These are phyloP conservation scores for Morus bassanus DNA, from an alignment of 2,797 vertebrate species.

Conservation along the genomic window DNA sequence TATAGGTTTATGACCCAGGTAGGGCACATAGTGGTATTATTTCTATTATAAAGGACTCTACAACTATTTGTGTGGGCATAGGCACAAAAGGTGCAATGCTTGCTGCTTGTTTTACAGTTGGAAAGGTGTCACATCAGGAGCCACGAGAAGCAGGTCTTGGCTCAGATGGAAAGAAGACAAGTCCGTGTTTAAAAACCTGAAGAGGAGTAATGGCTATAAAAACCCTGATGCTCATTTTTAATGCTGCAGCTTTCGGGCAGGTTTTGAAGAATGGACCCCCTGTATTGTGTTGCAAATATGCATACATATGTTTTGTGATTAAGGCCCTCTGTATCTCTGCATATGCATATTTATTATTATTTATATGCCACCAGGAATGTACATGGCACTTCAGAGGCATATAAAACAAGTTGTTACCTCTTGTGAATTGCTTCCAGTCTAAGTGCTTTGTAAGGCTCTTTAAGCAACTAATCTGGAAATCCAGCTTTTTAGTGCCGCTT, in stretches of 20 bases:
- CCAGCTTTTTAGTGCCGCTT: background rate
- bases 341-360: background rate
- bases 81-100: background rate
- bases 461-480: background rate
- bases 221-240: background rate
- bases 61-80: background rate
- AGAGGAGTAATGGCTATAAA: background rate
- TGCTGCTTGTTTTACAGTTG: background rate
- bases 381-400: background rate
- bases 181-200: background rate
- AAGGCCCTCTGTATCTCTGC: background rate
- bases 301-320: background rate
- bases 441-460: background rate
- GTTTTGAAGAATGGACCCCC: background rate
- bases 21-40: background rate
- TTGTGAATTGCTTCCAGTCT: background rate
- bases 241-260: background rate
- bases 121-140: background rate
- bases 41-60: background rate
- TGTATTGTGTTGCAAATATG: background rate
- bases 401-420: background rate
- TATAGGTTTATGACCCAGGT: background rate
- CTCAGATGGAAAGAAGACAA: background rate
- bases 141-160: background rate
- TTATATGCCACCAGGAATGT: background rate